Base-by-base conservation (phyloP, 2,888 invertebrate species). In the Lasioglossum zephyrum region DNA sequence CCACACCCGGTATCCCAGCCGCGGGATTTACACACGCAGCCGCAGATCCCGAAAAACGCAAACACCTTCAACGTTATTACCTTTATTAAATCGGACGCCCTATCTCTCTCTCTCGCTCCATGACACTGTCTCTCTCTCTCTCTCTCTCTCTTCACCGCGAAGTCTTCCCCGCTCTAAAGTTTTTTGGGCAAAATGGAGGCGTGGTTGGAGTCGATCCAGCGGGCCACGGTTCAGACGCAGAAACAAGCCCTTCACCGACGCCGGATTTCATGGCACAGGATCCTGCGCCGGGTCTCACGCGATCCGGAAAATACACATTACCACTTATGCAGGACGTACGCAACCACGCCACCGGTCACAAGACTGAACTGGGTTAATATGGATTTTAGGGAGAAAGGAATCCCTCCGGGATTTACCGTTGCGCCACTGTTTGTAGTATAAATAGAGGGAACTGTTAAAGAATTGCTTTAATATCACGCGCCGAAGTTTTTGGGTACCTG, bases 61-160 rank as follows among this genome's bases (percentile, higher is more conserved):
- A 93, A 94, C 93, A 94, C 94, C 93, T 93, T 93, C 93, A 93
- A 93, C 92, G 92, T 93, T 94, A 95, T 95, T 95, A 94, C 93
- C 94, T 94, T 95, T 95, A 95, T 95, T 94, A 94, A 87, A 88
- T 83, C 79, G 63, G 39, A 47, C n/a, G 49, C 31, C 66, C 47
- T n/a, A 36, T 13, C 44, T 53, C 66, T 36, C 47, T 13, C 44
- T 53, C 66, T 49, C n/a, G 81, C 79, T 84, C 89, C 60, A 57
- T 66, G 31, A 39, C 70, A 5, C 22, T 22, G 6, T n/a, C n/a
- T 11, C n/a, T n/a, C 11, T 9, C 57, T 80, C 77, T 75, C 9
- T n/a, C n/a, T 11, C n/a, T n/a, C 11, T 9, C 57, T 80, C 77
- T 75, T 76, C 49, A 73, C 78, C 82, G 81, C 83, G 82, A 79